Conservation (phyloP, 1,140 invertebrate genomes). For the Halyomorpha halys region DNA sequence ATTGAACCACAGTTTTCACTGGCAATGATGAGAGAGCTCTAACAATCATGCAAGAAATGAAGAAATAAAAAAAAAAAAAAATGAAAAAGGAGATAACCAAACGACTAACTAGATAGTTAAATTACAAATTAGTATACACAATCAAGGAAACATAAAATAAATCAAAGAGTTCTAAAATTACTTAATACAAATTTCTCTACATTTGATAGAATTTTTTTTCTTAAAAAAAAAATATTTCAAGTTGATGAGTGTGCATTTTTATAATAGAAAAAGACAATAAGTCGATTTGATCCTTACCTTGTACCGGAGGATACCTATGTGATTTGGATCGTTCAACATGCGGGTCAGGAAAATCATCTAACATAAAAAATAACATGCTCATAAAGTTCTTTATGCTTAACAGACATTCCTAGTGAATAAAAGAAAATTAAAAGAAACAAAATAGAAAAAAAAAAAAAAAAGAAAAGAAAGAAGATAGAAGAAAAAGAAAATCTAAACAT, state of each 20-base stretch:
- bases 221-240: not conserved
- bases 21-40: not conserved
- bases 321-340: slow-evolving; percentile 36
- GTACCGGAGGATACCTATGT: slow-evolving; percentile 32
- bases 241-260: not conserved
- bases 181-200: not conserved
- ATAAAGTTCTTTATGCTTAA: not conserved
- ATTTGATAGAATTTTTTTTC: not conserved
- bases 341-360: slow-evolving; percentile 34
- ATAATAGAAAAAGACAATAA: slow-evolving; percentile 5
- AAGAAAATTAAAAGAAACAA: too few relatives aligned
- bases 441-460: too few relatives aligned
- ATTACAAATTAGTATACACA: not conserved
- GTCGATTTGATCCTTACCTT: slow-evolving; percentile 19
- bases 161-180: not conserved
- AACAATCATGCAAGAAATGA: not conserved
- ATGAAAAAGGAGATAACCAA: not conserved
- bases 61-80: not conserved
- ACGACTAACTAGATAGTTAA: not conserved
- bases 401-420: too few relatives aligned
- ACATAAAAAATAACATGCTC: slow-evolving; percentile 4
- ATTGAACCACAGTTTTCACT: not conserved
- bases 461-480: too few relatives aligned
- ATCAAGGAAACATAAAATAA: not conserved
- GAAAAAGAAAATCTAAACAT: not conserved